Conservation (phyloP, 2,797 vertebrate genomes). For the Harpagifer antarcticus region DNA sequence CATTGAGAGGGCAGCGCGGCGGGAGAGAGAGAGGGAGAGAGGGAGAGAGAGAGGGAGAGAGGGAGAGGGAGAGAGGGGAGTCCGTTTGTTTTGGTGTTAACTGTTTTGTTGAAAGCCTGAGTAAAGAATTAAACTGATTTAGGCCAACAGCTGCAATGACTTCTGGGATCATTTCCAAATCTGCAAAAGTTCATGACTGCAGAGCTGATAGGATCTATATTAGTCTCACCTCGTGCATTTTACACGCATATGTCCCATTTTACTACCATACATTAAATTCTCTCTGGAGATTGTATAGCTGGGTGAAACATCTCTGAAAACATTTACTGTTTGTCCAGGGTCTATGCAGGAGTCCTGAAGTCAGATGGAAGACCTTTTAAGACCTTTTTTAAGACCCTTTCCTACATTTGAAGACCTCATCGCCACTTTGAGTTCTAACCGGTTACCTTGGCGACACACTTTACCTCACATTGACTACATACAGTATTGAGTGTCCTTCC, state of each 20-base stretch:
- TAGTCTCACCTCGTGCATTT: neutral
- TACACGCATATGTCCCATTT: neutral
- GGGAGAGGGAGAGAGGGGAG: constrained; percentile 1
- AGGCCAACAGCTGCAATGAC: constrained; percentile 3
- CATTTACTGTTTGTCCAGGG: no score
- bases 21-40: neutral
- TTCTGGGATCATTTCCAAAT: constrained; percentile 13
- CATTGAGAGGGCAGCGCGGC: constrained; percentile 10
- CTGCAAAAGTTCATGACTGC: neutral
- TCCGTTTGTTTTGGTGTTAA: constrained; percentile 23
- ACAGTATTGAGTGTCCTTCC: no score
- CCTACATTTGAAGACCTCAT: no score
- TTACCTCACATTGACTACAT: no score
- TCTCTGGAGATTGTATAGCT: neutral
- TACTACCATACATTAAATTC: neutral
- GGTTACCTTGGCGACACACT: no score
- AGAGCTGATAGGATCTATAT: neutral
- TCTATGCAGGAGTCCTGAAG: no score
- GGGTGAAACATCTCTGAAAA: no score
- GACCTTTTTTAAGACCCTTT: no score
- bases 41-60: neutral
- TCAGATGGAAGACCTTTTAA: no score
- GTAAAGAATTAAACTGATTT: constrained; percentile 12
- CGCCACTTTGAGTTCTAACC: no score
- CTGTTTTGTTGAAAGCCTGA: neutral